These are phyloP conservation scores for Malurus alboscapulatus DNA, from an alignment of 2,113 vertebrate genomes.

Conservation along the genomic window DNA sequence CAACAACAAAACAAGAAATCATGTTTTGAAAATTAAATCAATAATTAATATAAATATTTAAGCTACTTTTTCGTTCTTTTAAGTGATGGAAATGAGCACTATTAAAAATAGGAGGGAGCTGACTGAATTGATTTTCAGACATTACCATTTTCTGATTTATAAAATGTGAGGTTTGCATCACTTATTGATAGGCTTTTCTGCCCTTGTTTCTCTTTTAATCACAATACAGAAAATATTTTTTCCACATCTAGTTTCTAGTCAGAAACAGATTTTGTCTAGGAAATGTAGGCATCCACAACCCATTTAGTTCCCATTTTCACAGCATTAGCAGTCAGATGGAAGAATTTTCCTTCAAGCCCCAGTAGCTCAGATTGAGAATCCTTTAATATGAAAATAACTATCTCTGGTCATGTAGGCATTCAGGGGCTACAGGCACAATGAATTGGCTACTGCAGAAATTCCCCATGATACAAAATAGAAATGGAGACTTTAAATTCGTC, in stretches of 20 bases:
- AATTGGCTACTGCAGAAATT: neutral
- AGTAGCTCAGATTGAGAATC: neutral
- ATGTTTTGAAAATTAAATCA: neutral
- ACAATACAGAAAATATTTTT: neutral
- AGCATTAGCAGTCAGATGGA: neutral
- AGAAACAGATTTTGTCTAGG: neutral
- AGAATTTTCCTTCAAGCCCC: neutral
- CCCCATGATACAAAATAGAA: neutral
- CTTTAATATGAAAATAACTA: neutral
- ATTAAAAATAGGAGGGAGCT: neutral
- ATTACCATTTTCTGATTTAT: neutral
- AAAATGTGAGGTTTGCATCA: neutral
- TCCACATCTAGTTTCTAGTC: neutral
- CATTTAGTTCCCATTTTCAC: neutral
- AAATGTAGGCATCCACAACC: neutral
- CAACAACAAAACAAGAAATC: neutral
- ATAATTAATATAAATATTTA: neutral
- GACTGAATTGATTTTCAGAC: neutral
- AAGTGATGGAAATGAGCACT: neutral
- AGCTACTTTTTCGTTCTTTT: neutral
- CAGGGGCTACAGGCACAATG: neutral
- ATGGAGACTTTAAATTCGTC: neutral
- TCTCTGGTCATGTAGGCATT: neutral
- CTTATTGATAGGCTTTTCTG: neutral
- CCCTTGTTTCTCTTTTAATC: neutral